Evolutionary conservation across 1,140 invertebrate species (phyloP), one percentile per base, ranked within the genome.

Genomic region (Zaprionus davidi): DNA sequence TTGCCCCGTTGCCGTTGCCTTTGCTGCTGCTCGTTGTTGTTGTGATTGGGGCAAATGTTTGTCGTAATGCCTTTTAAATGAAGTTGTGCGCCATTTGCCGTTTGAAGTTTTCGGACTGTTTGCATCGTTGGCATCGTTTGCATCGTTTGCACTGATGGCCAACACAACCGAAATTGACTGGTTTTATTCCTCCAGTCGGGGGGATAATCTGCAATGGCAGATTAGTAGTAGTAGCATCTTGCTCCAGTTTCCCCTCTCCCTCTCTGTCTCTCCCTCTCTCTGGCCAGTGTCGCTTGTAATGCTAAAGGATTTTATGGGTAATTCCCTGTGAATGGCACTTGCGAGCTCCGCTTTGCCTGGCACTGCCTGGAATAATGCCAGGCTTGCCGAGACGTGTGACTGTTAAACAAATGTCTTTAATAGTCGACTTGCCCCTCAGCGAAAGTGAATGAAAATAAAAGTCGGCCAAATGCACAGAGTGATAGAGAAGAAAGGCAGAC

Each of bases 51-150:
- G 72, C 51, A 81, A 84, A 78, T 88, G 85, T 70, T 81, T 81
- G 74, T 71, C 78, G 84, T 87, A 88, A 87, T 87, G 84, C 85
- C 81, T 87, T 87, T 87, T 87, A 87, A 87, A 87, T 87, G 84
- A 87, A 87, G 84, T 87, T 87, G 84, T 88, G 85, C 85, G 78
- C 84, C 84, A 88, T 87, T 87, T 87, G 81, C 81, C 83, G 88
- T 87, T 86, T 87, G 83, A 87, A 87, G 83, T 87, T 88, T 82
- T 79, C 64, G 60, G 76, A 73, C 62, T 75, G 53, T 88, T 76
- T 59, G 69, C 46, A 51, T 51, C 46, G 71, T 82, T 79, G 82
- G 78, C 84, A 78, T 72, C 84, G 82, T 86, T 86, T 87, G 67
- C 74, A 79, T 72, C 84, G 82, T 86, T 86, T 87, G 67, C 74